A percentile compares a stretch with the other conserved stretches of the same genome.
Conservation (phyloP, 2,113 vertebrate genomes). For the Colistium nudipinnis region DNA sequence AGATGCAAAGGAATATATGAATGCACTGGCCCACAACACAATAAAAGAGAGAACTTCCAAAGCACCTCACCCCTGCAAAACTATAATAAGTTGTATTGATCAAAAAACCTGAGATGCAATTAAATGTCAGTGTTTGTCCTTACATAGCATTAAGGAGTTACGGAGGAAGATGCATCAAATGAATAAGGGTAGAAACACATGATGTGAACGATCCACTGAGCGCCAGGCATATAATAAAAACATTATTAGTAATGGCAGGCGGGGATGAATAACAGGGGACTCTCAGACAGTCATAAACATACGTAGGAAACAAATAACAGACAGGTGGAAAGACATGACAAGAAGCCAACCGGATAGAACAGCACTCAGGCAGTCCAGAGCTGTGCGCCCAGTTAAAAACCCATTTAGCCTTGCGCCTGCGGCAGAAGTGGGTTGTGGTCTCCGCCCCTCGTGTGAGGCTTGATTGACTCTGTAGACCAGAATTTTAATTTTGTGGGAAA, state of each 20-base stretch:
- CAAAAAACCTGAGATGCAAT: too few relatives aligned
- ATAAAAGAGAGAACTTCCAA: constrained; percentile 6
- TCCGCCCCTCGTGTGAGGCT: constrained; percentile 31
- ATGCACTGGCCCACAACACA: neutral
- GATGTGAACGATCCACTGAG: too few relatives aligned
- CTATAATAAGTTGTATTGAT: too few relatives aligned
- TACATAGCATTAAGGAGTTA: too few relatives aligned
- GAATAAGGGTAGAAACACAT: neutral
- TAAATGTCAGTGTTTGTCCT: too few relatives aligned
- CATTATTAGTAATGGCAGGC: too few relatives aligned
- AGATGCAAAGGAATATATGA: constrained; percentile 20
- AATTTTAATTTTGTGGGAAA: constrained; percentile 44
- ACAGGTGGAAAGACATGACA: too few relatives aligned
- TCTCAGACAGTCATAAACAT: too few relatives aligned
- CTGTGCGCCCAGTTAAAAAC: constrained; percentile 38
- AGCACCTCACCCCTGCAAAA: neutral
- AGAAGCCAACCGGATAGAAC: too few relatives aligned
- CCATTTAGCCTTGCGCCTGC: constrained; percentile 44
- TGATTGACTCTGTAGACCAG: constrained; percentile 53
- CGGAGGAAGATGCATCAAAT: neutral
- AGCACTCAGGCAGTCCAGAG: constrained; percentile 25
- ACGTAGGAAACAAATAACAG: too few relatives aligned
- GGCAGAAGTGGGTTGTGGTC: constrained; percentile 40
- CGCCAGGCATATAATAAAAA: too few relatives aligned
- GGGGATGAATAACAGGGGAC: too few relatives aligned